Conservation (phyloP, 2,888 invertebrate species). For the Bembecia ichneumoniformis region DNA sequence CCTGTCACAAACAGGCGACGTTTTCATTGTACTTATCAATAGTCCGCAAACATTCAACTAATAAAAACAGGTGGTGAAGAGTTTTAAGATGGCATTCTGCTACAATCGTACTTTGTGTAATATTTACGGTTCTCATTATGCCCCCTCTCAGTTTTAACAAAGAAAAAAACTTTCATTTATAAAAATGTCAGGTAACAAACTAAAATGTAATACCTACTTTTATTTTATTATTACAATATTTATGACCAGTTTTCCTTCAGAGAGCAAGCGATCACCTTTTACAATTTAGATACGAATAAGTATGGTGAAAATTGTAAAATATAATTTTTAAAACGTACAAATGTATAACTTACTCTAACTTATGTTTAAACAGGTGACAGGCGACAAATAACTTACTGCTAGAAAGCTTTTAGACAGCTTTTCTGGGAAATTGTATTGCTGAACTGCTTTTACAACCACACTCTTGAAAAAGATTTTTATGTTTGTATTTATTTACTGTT, state of each 20-base stretch:
- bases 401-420: no score
- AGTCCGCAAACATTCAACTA: not conserved
- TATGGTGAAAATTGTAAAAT: no score
- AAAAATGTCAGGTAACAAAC: not conserved
- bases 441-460: no score
- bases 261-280: no score
- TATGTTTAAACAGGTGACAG: no score
- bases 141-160: not conserved
- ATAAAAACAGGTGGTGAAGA: not conserved
- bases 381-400: no score
- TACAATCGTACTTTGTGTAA: not conserved
- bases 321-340: no score
- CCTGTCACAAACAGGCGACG: slow-evolving; percentile 6
- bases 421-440: no score
- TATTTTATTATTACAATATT: not conserved
- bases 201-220: not conserved
- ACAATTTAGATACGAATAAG: no score
- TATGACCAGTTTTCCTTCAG: not conserved
- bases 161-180: not conserved
- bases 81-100: not conserved
- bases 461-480: no score
- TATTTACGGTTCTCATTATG: not conserved
- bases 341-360: no score
- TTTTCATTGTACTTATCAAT: not conserved
- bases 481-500: no score